Conservation (phyloP, 92 coral and sea anemone species). For the Zoanthus solanderi region DNA sequence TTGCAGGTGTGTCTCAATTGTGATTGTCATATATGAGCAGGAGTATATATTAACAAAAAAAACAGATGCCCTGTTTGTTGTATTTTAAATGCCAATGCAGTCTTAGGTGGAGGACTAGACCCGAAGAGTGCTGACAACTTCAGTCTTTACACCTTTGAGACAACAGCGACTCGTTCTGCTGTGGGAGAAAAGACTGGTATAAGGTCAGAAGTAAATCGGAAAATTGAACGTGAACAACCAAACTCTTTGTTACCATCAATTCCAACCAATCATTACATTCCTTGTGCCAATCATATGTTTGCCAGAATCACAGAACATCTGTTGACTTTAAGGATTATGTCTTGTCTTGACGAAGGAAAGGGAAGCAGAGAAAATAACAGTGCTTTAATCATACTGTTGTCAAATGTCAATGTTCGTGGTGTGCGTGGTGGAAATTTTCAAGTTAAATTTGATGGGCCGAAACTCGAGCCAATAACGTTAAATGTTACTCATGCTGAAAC, state of each 20-base stretch:
- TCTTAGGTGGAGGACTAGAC: constrained; percentile 56
- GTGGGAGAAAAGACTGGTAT: constrained; percentile 50
- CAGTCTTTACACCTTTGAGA: constrained; percentile 61
- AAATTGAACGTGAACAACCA: constrained; percentile 61
- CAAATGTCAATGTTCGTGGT: constrained; percentile 52
- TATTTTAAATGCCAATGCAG: constrained; percentile 36
- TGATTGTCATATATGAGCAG: constrained; percentile 19
- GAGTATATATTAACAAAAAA: constrained; percentile 11
- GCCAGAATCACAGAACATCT: constrained; percentile 47
- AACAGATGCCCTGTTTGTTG: constrained; percentile 20
- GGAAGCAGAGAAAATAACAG: constrained; percentile 13
- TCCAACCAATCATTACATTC: constrained; percentile 43
- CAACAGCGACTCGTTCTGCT: constrained; percentile 46
- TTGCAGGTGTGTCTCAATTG: too few relatives aligned
- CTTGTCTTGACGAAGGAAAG: constrained; percentile 37
- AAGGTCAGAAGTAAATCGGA: constrained; percentile 47
- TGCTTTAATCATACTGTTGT: constrained; percentile 21
- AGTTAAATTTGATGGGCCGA: constrained; percentile 62
- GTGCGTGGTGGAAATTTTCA: constrained; percentile 57
- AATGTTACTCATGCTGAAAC: constrained; percentile 59
- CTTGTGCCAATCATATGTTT: constrained; percentile 60
- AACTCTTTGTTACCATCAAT: constrained; percentile 44
- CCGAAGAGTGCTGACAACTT: constrained; percentile 54
- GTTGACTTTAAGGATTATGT: constrained; percentile 46
- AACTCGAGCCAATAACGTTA: constrained; percentile 57